phyloP scores from a whole-genome alignment of 2,113 vertebrate species.

The Antechinus flavipes region DNA sequence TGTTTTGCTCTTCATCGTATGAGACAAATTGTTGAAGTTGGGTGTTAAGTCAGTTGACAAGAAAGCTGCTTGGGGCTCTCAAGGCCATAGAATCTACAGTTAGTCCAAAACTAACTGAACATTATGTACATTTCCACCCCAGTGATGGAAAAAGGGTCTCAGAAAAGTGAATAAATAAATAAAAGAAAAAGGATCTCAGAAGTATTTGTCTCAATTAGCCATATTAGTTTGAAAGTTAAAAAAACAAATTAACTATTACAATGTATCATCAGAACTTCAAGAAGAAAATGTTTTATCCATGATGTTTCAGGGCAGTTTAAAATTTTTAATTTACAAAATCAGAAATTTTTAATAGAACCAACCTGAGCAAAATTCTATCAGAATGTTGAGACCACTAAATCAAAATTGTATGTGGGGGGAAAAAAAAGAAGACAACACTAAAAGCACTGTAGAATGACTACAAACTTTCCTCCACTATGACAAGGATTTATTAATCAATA shows the following conservation, averaged over 20 bases:
- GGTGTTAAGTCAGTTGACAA: neutral
- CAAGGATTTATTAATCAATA: neutral
- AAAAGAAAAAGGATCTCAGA: neutral
- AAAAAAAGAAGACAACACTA: neutral
- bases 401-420: neutral
- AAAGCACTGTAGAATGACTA: neutral
- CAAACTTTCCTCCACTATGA: neutral
- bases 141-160: neutral
- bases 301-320: neutral
- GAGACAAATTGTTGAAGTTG: neutral
- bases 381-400: neutral
- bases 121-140: neutral
- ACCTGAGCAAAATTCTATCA: neutral
- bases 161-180: no score
- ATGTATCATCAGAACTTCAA: neutral
- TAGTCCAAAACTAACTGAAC: neutral
- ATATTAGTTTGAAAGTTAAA: neutral
- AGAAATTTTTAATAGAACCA: neutral
- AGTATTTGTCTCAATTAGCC: neutral
- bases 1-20: neutral
- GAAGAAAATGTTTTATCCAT: neutral
- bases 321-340: neutral
- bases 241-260: neutral
- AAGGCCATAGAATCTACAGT: neutral
- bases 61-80: neutral